Evolutionary conservation across 2,888 invertebrate genomes (phyloP), one percentile per base, ranked within the genome.

Genomic region (Automeris io): DNA sequence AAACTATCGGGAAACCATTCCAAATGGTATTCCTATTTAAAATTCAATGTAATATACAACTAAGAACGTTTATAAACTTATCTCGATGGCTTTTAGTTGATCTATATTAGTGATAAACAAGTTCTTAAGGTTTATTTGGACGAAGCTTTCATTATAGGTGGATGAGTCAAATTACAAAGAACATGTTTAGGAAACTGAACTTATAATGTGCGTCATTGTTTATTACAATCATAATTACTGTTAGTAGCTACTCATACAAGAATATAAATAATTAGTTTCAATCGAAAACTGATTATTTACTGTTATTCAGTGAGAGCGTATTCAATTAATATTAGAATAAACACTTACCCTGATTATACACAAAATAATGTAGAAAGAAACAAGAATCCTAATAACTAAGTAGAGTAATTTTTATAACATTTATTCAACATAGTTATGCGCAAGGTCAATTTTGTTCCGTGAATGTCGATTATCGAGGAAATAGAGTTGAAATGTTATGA

Each of bases 371-470:
- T 8, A n/a, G 16, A n/a, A 16, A 16, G 4, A n/a, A n/a, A n/a
- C 29, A 8, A 5, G 29, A 5, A 16, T n/a, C 4, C 11, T 29
- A n/a, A 16, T 29, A 29, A 29, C 4, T 16, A 3, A 16, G n/a
- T n/a, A n/a, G n/a, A n/a, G n/a, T n/a, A n/a, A n/a, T n/a, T n/a
- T n/a, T n/a, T n/a, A n/a, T n/a, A n/a, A n/a, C n/a, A 1, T 29
- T 16, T 16, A 16, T 29, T 9, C n/a, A 29, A 29, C n/a, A 26
- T 16, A 7, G 16, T n/a, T 29, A 16, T 29, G 16, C 16, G 16
- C 29, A 29, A 29, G 29, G 29, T 29, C 29, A 16, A 16, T 16
- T 29, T 29, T 16, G 31, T 23, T 31, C 36, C 29, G 9, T 23
- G 23, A 34, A 16, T 18, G 26, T 29, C 31, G 9, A 32, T 8